phyloP scores from a whole-genome alignment of 1,140 invertebrate genomes.

The Drosophila kohkoa region DNA sequence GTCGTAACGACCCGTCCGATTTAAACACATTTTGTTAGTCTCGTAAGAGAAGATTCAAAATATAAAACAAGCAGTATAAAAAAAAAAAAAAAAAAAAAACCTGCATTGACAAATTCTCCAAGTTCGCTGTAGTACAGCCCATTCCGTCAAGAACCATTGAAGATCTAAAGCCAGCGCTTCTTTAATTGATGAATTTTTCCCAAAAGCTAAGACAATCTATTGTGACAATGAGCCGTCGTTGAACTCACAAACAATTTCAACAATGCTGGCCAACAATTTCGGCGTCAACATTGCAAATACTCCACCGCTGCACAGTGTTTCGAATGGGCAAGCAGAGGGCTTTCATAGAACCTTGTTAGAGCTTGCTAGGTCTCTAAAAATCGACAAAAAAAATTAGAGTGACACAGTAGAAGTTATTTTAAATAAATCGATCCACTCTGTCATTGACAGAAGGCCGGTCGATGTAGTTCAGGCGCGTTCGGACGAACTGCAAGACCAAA shows the following conservation, averaged over 20 bases:
- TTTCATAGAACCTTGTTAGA: slow-evolving; percentile 14
- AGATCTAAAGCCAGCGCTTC: not conserved
- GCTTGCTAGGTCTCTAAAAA: slow-evolving; percentile 9
- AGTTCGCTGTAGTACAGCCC: slow-evolving; percentile 6
- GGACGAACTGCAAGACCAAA: not conserved
- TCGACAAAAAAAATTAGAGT: not conserved
- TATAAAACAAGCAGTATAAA: no score
- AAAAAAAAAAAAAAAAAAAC: no score
- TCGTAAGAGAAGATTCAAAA: no score
- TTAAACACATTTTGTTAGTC: no score
- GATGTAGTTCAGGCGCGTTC: slow-evolving; percentile 1
- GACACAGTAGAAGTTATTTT: not conserved
- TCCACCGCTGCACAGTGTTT: not conserved
- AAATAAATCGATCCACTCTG: not conserved
- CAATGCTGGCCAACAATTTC: not conserved
- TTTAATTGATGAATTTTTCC: not conserved
- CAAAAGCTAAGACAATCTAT: not conserved
- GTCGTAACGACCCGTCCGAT: no score
- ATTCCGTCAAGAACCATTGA: not conserved
- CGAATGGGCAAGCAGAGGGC: slow-evolving; percentile 25
- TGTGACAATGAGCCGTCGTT: not conserved
- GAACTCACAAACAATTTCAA: not conserved
- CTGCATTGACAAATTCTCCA: slow-evolving; percentile 3
- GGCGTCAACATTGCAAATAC: slow-evolving; percentile 1
- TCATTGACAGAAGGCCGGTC: not conserved